Evolutionary conservation across 2,888 invertebrate species (phyloP).

Genomic region (Achlya flavicornis): DNA sequence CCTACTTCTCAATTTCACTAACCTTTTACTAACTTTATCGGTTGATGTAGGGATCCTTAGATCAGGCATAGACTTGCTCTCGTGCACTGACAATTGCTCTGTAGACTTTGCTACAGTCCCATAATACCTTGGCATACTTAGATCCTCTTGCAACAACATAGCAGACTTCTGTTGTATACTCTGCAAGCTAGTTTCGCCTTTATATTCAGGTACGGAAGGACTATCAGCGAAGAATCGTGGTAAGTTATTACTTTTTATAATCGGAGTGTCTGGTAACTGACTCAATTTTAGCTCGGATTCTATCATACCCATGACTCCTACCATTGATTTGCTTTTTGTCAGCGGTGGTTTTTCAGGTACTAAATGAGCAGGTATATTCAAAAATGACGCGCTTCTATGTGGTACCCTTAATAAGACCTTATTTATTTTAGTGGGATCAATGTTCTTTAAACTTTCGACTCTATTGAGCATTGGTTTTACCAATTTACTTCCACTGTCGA

Average conservation of each 20-base stretch:
- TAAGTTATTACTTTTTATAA: conserved; percentile 75
- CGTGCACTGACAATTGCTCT: conserved; percentile 55
- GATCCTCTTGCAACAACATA: conserved; percentile 79
- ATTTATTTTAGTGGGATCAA: conserved; percentile 72
- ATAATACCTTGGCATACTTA: conserved; percentile 86
- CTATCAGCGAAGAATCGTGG: conserved; percentile 77
- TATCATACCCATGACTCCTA: conserved; percentile 61
- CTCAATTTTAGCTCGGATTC: conserved; percentile 65
- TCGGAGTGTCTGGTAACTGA: conserved; percentile 76
- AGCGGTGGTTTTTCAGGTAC: conserved; percentile 71
- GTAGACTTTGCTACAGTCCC: conserved; percentile 64
- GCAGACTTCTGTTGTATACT: conserved; percentile 82
- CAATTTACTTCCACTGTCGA: conserved; percentile 61
- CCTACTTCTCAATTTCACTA: conserved; percentile 72
- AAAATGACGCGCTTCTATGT: conserved; percentile 77
- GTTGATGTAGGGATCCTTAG: conserved; percentile 60
- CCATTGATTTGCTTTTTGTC: conserved; percentile 72
- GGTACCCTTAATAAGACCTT: conserved; percentile 74
- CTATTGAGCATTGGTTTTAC: conserved; percentile 59
- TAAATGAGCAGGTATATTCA: conserved; percentile 75
- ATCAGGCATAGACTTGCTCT: conserved; percentile 81
- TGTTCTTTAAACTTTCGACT: conserved; percentile 75
- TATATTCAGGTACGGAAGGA: conserved; percentile 69
- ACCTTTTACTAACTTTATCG: conserved; percentile 70
- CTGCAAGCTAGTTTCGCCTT: conserved; percentile 71